Base-by-base conservation (phyloP, 2,797 vertebrate species). In the Limnodromus scolopaceus region DNA sequence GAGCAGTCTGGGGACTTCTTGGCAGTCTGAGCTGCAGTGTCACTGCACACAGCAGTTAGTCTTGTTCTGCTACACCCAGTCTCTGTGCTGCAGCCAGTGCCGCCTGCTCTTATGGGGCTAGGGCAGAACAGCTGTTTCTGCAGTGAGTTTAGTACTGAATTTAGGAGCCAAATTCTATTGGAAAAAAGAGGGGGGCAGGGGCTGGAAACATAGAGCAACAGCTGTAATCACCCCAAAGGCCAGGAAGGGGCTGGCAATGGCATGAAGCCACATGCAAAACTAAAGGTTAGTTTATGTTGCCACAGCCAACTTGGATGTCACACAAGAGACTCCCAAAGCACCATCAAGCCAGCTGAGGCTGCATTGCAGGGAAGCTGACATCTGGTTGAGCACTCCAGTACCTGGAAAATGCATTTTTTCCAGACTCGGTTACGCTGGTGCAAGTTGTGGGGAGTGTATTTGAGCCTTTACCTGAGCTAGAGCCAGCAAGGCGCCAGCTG, bases 131-230 rank as follows among this genome's bases (percentile, higher is more conserved):
- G n/a, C 45, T 39, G 7, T 14, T 66, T 15, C 27, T 36, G 16
- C 18, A 43, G 14, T 12, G 10, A 72, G 10, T 18, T 74, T 46
- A 61, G 16, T 14, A 13, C 19, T 53, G 15, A 43, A n/a, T 25
- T 54, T 19, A 68, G 25, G 12, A 88, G 25, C 7, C 23, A 36
- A 60, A 32, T 57, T 10, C 65, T 66, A 48, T 3, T 25, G 8
- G 13, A 6, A 36, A 46, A 60, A 54, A 45, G 2, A 6, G 0
- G 2, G 0, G 6, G 6, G 7, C 16, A 49, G 5, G 18, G 9
- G 5, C 19, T 55, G 6, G 27, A 39, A 77, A 55, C 2, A 49
- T 6, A 24, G 1, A 74, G 30, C 10, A 66, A 28, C 6, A 76
- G 55, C 43, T 87, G 18, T 63, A 43, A 13, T 34, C 10, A 28